These are phyloP conservation scores for Eledone cirrhosa DNA, from an alignment of 2,888 invertebrate genomes.

Conservation along the genomic window DNA sequence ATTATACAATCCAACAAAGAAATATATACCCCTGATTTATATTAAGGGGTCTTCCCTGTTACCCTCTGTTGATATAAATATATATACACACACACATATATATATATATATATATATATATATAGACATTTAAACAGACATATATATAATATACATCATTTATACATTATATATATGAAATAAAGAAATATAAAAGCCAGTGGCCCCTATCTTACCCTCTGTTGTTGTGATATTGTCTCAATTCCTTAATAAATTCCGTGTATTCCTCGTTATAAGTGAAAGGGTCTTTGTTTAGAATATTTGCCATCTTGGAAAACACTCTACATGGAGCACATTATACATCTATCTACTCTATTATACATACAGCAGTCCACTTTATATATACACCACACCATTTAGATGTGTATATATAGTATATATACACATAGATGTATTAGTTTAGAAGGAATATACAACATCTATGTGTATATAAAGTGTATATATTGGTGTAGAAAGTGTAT, in stretches of 20 bases:
- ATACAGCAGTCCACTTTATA: not conserved
- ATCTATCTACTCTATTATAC: not conserved
- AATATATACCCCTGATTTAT: too few species aligned
- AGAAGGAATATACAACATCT: not conserved
- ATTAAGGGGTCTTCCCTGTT: too few species aligned
- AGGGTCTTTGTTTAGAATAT: constrained; percentile 76
- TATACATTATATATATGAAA: too few species aligned
- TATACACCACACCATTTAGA: not conserved
- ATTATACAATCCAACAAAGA: too few species aligned
- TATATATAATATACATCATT: too few species aligned
- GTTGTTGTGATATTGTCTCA: constrained; percentile 89
- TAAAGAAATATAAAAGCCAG: too few species aligned
- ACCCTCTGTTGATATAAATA: too few species aligned
- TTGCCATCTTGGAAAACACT: constrained; percentile 69
- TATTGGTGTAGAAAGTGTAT: not conserved
- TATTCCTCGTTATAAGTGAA: constrained; percentile 81
- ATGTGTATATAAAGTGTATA: not conserved
- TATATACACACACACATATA: too few species aligned
- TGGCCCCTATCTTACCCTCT: constrained; percentile 78
- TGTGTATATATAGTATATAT: not conserved
- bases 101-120: too few species aligned
- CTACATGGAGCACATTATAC: not conserved
- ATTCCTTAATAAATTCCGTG: constrained; percentile 82
- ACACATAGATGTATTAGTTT: not conserved
- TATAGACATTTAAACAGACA: too few species aligned